Evolutionary conservation across 2,888 invertebrate genomes (phyloP).

Genomic region (Cyaniris semiargus): DNA sequence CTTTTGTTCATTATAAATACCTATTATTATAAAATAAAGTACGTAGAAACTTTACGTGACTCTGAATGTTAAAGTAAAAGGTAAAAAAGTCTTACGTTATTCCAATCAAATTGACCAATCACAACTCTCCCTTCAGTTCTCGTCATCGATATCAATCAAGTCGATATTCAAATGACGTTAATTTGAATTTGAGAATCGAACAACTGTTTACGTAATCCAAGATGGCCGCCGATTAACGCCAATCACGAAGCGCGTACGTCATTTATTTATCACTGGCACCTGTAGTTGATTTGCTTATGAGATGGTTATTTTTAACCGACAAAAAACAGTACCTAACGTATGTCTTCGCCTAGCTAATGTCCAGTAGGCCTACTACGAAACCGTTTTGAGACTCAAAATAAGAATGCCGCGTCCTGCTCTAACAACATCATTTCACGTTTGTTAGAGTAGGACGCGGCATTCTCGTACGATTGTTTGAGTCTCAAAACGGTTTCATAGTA

Average conservation of each 20-base stretch:
- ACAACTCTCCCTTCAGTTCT: conserved; percentile 22
- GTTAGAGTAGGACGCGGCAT: too few relatives aligned
- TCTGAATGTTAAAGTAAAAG: neutral
- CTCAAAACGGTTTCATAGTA: too few relatives aligned
- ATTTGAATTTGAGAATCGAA: conserved; percentile 33
- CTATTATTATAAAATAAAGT: neutral
- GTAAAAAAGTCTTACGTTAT: conserved; percentile 11
- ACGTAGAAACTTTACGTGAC: neutral
- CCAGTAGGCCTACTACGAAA: too few relatives aligned
- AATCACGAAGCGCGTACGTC: conserved; percentile 70
- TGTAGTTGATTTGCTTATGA: conserved; percentile 74
- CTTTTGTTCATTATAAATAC: neutral
- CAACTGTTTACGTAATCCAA: conserved; percentile 55
- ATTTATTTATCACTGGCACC: conserved; percentile 65
- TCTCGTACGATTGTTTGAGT: too few relatives aligned
- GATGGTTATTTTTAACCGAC: neutral
- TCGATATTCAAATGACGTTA: neutral
- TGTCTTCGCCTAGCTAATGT: too few relatives aligned
- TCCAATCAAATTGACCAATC: conserved; percentile 25
- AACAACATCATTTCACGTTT: too few relatives aligned
- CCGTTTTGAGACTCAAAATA: too few relatives aligned
- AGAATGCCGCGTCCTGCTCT: too few relatives aligned
- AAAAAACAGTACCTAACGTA: too few relatives aligned
- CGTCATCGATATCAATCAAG: conserved; percentile 20
- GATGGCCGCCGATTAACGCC: conserved; percentile 70